Conservation (phyloP, 2,113 vertebrate species). For the Platycercus adscitus region DNA sequence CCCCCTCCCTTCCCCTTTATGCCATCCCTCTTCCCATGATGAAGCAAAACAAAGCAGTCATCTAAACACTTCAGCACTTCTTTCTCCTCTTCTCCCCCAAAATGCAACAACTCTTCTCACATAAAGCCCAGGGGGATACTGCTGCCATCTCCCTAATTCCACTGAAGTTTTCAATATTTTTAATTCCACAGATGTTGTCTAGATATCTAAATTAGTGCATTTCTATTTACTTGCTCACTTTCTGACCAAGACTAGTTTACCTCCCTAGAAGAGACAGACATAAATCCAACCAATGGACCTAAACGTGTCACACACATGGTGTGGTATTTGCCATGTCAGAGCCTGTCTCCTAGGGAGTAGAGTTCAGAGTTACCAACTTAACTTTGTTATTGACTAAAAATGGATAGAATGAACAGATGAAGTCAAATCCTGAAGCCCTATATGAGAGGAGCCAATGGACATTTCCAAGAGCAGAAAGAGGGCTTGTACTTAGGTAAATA, state of each 20-base stretch:
- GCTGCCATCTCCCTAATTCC: not conserved
- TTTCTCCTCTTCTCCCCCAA: not conserved
- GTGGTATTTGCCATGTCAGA: not conserved
- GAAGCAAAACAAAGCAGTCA: not conserved
- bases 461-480: not conserved
- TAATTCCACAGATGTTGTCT: not conserved
- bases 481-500: not conserved
- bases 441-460: not conserved
- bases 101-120: not conserved
- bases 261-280: not conserved
- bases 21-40: not conserved
- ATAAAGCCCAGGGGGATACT: not conserved
- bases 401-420: not conserved
- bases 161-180: not conserved
- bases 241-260: not conserved
- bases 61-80: not conserved
- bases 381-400: not conserved
- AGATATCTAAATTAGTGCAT: not conserved
- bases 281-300: not conserved
- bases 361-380: not conserved
- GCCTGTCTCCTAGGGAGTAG: not conserved
- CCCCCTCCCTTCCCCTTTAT: not conserved
- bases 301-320: fast-evolving
- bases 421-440: not conserved
- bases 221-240: not conserved